Percentiles rank a stretch among this genome's conserved stretches.
Conservation (phyloP, 2,797 vertebrate genomes). For the Acipenser transmontanus region DNA sequence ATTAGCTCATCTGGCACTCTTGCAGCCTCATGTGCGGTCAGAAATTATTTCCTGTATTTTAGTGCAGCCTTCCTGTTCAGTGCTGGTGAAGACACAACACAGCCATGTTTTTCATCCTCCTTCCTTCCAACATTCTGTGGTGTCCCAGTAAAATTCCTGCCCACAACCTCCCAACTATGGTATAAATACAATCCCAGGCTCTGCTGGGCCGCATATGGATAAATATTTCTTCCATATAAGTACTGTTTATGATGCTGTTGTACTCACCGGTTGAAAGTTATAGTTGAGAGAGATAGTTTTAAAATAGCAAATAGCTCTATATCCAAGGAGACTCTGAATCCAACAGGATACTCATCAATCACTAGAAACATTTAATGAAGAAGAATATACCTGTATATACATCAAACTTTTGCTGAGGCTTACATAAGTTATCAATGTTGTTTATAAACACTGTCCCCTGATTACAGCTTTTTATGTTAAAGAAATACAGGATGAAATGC, state of each 20-base stretch:
- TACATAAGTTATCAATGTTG: no score
- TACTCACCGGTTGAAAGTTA: slow-evolving; percentile 14
- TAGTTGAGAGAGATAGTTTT: background rate
- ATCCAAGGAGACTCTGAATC: no score
- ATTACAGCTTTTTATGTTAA: no score
- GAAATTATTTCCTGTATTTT: slow-evolving; percentile 39
- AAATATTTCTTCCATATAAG: slow-evolving; percentile 35
- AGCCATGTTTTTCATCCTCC: slow-evolving; percentile 16
- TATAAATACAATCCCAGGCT: slow-evolving; percentile 7
- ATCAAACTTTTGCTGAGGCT: no score
- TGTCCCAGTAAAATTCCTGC: slow-evolving; percentile 13
- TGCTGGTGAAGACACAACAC: slow-evolving; percentile 28
- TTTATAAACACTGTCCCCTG: no score
- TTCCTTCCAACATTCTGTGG: slow-evolving; percentile 18
- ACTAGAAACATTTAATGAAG: no score
- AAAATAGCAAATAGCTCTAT: no score
- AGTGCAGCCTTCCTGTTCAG: slow-evolving; percentile 39
- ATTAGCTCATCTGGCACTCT: slow-evolving; percentile 31
- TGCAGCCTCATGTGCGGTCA: slow-evolving; percentile 28
- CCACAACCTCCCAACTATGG: background rate
- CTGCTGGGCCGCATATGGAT: slow-evolving; percentile 18
- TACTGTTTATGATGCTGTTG: slow-evolving; percentile 1
- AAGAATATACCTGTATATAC: no score
- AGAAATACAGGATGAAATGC: no score
- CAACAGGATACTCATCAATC: no score